Evolutionary conservation across 2,113 vertebrate genomes (phyloP), one percentile per base, ranked within the genome.

Genomic region (Mellivora capensis): DNA sequence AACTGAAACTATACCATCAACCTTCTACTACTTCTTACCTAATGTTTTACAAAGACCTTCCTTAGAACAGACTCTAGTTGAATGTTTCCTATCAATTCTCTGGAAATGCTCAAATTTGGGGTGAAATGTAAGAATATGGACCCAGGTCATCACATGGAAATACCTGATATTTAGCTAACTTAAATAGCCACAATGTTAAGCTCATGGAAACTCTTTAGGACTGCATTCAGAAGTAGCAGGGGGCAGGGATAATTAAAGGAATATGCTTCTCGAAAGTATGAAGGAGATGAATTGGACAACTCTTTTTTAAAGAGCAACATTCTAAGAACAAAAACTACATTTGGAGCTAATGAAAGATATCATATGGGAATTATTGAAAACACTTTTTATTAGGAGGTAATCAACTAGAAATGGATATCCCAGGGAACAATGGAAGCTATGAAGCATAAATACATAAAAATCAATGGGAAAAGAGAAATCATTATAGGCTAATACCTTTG

Each of bases 391-490:
- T 83, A 31, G 29, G 54, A 81, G 5, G 39, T 64, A 94, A 97
- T 96, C 72, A 84, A 69, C 47, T 90, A 80, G 39, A 90, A 96
- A 39, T 62, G 7, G 5, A 69, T 80, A 79, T 34, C 23, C 21
- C 18, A 74, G 27, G 31, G 21, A 97, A 97, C 13, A 74, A 80
- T 31, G 12, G 15, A 17, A 79, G 13, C 21, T 69, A 39, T 74
- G 80, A 96, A 87, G 61, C 59, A 82, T 91, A 8, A 96, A 93
- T 39, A 87, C 15, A 90, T 62, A 87, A 82, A 94, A 83, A 15
- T 93, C 23, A 93, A 3, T 95, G 62, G 93, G 31, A 96, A 97
- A 87, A 4, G 15, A 64, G 39, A 94, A 86, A 72, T 96, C 10
- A 72, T 91, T 77, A 37, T 4, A 85, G 47, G n/a, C 42, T 44